Evolutionary conservation across 1,140 invertebrate genomes (phyloP).

Genomic region (Zaprionus ghesquierei): DNA sequence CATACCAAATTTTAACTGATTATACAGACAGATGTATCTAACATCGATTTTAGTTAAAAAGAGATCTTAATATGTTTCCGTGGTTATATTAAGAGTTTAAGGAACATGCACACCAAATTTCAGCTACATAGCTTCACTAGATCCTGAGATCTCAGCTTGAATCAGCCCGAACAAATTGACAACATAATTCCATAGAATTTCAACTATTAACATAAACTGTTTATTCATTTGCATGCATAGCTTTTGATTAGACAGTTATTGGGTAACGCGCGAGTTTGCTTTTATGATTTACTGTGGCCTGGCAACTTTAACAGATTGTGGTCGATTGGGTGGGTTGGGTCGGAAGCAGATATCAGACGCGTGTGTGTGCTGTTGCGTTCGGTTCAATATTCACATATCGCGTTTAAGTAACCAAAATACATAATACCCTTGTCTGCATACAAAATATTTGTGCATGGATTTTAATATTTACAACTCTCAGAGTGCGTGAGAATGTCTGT

Average conservation of each 20-base stretch:
- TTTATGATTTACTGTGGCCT: background rate
- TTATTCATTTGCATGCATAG: background rate
- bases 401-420: slow-evolving; percentile 70
- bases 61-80: too few species aligned
- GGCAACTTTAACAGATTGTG: slow-evolving; percentile 18
- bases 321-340: background rate
- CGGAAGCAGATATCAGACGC: background rate
- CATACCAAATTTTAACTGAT: background rate
- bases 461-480: slow-evolving; percentile 63
- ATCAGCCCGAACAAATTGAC: background rate
- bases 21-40: too few species aligned
- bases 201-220: background rate
- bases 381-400: slow-evolving; percentile 63
- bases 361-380: background rate
- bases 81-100: background rate
- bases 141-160: background rate
- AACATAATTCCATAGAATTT: background rate
- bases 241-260: background rate
- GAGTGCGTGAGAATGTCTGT: background rate
- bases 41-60: too few species aligned
- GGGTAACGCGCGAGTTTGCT: background rate
- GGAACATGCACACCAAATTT: background rate
- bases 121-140: background rate
- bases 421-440: slow-evolving; percentile 61
- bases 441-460: slow-evolving; percentile 67